phyloP scores from a whole-genome alignment of 23 tunicate genomes.

The Diplosoma virens region DNA sequence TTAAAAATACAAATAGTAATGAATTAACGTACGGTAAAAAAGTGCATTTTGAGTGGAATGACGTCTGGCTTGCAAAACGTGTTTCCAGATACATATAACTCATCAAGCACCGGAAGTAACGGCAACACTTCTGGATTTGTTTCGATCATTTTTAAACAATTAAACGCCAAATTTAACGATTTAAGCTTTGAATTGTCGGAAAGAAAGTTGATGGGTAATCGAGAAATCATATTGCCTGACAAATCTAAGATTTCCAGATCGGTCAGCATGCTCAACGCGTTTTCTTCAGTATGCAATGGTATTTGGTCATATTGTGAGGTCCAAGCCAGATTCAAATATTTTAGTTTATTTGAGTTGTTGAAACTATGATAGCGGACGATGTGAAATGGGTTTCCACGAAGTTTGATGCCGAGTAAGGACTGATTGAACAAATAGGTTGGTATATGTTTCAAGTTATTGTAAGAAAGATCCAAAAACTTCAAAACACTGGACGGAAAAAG shows the following conservation, averaged over 20 bases:
- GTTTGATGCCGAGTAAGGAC: not conserved
- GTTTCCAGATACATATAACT: not conserved
- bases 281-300: no score
- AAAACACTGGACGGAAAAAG: not conserved
- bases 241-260: not conserved
- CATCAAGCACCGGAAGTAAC: not conserved
- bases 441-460: not conserved
- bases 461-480: not conserved
- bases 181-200: not conserved
- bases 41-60: no score
- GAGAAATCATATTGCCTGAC: not conserved
- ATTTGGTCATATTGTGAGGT: not conserved
- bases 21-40: no score
- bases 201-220: not conserved
- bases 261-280: not conserved
- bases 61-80: no score
- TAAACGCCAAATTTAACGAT: constrained; percentile 3
- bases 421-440: not conserved
- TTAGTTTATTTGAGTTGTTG: not conserved
- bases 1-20: no score
- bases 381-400: not conserved
- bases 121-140: not conserved
- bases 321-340: constrained; percentile 3
- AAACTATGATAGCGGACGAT: not conserved
- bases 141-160: not conserved